Evolutionary conservation across 2,113 vertebrate species (phyloP), one percentile per base, ranked within the genome.

Genomic region (Tichodroma muraria): DNA sequence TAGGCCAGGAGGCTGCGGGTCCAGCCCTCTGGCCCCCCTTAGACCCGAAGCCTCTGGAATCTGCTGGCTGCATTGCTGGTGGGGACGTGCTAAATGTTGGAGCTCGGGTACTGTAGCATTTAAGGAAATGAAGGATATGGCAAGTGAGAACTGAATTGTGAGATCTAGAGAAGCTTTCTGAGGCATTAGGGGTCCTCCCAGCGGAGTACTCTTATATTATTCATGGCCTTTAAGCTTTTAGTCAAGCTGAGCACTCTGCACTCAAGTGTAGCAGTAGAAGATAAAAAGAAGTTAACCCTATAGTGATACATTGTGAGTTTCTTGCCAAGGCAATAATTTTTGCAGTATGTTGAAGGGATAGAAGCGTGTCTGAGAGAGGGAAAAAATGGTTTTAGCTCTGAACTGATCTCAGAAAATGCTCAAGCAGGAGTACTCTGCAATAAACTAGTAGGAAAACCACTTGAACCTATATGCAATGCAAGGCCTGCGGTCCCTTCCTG

Each of bases 161-260:
- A 79, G 56, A 92, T 76, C 42, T 47, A 56, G 50, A 15, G 53
- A 72, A 88, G 85, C 72, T 95, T 94, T 91, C 85, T 80, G 72
- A 93, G 68, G 45, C 80, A 87, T 82, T 97, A 95, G 78, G 91
- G 75, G 87, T 61, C 27, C 71, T 91, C 10, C 15, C 27, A 68
- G 57, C 79, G 37, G 84, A 68, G 59, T 81, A 54, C 28, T 91
- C 59, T 64, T 96, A 60, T 28, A 97, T 97, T 96, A 97, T 97
- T 97, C 90, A 97, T 96, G 52, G 44, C 17, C 35, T 94, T 80
- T 63, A 90, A 91, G 95, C 85, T 95, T 92, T 94, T 81, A 93
- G 88, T 49, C 63, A 71, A 77, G 80, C 80, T 70, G 57, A 72
- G 66, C 88, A 21, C 54, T 93, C 80, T 71, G 69, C 37, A 14